Conservation (phyloP, 2,888 invertebrate species). For the Cephalotes varians region DNA sequence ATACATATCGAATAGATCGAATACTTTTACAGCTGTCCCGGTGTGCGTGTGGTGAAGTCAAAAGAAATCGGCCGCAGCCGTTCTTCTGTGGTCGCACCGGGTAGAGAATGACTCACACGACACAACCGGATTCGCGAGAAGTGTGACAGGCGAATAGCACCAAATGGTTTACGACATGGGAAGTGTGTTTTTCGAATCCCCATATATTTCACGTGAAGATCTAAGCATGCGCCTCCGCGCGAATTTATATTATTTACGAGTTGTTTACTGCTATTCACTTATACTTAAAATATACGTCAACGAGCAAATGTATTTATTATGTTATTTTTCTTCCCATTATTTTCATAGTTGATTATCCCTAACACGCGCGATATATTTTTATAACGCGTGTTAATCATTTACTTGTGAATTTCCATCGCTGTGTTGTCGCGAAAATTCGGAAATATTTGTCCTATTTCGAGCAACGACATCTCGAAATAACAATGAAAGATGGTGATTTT, state of each 20-base stretch:
- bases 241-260: slow-evolving; percentile 35
- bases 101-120: neutral
- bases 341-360: neutral
- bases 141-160: slow-evolving; percentile 44
- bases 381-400: slow-evolving; percentile 1
- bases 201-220: slow-evolving; percentile 15
- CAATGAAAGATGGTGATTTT: neutral
- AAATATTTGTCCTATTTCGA: neutral
- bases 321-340: neutral
- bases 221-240: slow-evolving; percentile 11
- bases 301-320: neutral
- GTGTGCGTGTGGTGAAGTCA: slow-evolving; percentile 4
- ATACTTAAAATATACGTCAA: neutral
- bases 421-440: neutral
- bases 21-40: slow-evolving; percentile 28
- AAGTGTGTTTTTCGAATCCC: slow-evolving; percentile 35
- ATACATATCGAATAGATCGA: slow-evolving; percentile 47
- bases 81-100: slow-evolving; percentile 7
- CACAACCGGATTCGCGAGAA: slow-evolving; percentile 41
- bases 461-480: neutral
- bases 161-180: slow-evolving; percentile 30
- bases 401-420: neutral
- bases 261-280: slow-evolving; percentile 19
- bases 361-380: neutral
- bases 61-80: slow-evolving; percentile 45